These are phyloP conservation scores for Lampropteryx suffumata DNA, from an alignment of 2,888 invertebrate species.

Conservation along the genomic window DNA sequence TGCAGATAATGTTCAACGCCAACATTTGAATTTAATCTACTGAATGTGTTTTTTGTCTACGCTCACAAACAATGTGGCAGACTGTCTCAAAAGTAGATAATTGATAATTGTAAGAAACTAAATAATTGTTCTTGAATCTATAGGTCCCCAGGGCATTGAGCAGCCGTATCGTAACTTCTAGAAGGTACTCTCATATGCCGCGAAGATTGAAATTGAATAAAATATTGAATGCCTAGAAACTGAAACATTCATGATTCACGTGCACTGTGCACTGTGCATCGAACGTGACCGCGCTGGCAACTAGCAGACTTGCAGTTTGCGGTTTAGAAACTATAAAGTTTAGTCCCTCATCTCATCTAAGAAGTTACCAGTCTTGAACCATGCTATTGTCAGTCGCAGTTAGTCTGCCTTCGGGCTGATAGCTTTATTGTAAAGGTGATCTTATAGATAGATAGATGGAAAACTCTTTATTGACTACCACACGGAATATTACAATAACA, in stretches of 20 bases:
- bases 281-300: slow-evolving; percentile 30
- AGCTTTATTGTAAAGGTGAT: neutral
- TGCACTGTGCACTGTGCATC: slow-evolving; percentile 16
- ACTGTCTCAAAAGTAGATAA: slow-evolving; percentile 5
- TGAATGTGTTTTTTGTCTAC: neutral
- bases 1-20: no score
- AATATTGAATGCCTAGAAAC: slow-evolving; percentile 33
- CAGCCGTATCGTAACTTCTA: slow-evolving; percentile 29
- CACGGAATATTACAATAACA: no score
- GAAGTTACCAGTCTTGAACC: slow-evolving; percentile 23
- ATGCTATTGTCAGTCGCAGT: slow-evolving; percentile 21
- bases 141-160: slow-evolving; percentile 24
- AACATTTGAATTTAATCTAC: no score
- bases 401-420: slow-evolving; percentile 5
- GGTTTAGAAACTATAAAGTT: slow-evolving; percentile 28
- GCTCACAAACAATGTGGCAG: neutral
- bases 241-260: slow-evolving; percentile 34
- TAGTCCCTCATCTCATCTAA: slow-evolving; percentile 30
- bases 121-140: slow-evolving; percentile 22
- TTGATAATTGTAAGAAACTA: no score
- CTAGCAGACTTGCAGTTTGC: slow-evolving; percentile 23
- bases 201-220: slow-evolving; percentile 38
- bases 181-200: slow-evolving; percentile 25
- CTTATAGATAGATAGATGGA: no score
- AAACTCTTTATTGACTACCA: no score